A percentile compares a stretch with the other conserved stretches of the same genome.
phyloP scores from a whole-genome alignment of 2,113 vertebrate genomes.

The Gobiocypris rarus region DNA sequence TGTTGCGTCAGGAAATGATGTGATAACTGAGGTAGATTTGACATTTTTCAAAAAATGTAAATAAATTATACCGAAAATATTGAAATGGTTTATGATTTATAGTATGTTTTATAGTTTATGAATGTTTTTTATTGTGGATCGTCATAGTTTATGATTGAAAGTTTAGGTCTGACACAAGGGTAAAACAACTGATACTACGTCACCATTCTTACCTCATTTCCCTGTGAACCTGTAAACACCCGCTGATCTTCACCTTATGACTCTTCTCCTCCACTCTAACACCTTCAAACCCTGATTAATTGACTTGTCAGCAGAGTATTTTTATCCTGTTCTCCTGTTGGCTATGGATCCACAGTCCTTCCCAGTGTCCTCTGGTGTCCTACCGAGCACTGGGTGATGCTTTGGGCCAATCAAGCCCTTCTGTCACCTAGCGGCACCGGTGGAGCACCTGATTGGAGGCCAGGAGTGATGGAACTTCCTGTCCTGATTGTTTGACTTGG shows the following conservation, averaged over 20 bases:
- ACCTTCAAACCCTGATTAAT: constrained; percentile 86
- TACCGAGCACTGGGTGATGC: constrained; percentile 58
- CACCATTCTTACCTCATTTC: neutral
- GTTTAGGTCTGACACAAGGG: neutral
- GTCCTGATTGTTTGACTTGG: constrained; percentile 36
- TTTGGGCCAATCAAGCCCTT: constrained; percentile 54
- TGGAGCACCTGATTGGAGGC: constrained; percentile 41
- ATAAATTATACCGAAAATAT: too few relatives aligned
- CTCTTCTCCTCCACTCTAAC: constrained; percentile 77
- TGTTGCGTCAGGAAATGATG: too few relatives aligned
- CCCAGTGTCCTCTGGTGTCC: constrained; percentile 76
- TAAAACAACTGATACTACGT: neutral
- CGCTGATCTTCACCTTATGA: constrained; percentile 73
- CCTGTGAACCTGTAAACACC: constrained; percentile 62
- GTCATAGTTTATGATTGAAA: neutral
- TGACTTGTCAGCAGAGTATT: constrained; percentile 86
- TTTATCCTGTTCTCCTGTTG: constrained; percentile 79
- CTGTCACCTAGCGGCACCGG: constrained; percentile 33
- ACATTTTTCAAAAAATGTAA: too few relatives aligned
- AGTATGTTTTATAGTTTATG: neutral
- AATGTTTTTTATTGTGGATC: neutral
- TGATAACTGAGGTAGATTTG: too few relatives aligned
- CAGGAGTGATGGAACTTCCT: constrained; percentile 43
- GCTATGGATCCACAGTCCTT: constrained; percentile 75
- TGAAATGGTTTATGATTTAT: neutral